These are phyloP conservation scores for Drosophila carrolli DNA, from an alignment of 1,140 invertebrate genomes.

Conservation along the genomic window DNA sequence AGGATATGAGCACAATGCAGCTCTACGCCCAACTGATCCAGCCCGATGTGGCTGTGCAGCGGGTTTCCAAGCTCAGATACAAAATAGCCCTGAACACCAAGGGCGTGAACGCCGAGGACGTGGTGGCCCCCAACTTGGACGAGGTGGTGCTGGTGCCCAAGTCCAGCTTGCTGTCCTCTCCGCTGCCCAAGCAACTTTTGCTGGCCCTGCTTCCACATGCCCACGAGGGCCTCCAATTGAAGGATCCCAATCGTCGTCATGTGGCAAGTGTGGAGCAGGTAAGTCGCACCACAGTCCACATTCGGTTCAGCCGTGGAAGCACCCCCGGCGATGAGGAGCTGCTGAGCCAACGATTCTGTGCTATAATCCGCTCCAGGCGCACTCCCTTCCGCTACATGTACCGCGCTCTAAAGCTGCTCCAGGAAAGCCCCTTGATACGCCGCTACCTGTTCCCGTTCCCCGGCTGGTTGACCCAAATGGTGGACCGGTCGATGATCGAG, in stretches of 20 bases:
- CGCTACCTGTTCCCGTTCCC: slow-evolving; percentile 67
- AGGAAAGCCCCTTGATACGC: slow-evolving; percentile 34
- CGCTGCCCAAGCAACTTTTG: slow-evolving; percentile 26
- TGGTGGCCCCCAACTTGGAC: slow-evolving; percentile 53
- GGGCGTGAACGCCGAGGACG: slow-evolving; percentile 43
- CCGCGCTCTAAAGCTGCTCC: slow-evolving; percentile 62
- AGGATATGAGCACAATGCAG: slow-evolving; percentile 58
- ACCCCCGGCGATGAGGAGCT: neutral
- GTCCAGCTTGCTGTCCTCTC: slow-evolving; percentile 39
- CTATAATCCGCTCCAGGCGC: slow-evolving; percentile 67
- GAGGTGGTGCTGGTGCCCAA: slow-evolving; percentile 68
- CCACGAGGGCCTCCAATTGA: slow-evolving; percentile 27
- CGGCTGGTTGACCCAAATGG: slow-evolving; percentile 17
- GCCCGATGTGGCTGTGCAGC: slow-evolving; percentile 19
- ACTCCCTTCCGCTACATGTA: slow-evolving; percentile 53
- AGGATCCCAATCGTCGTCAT: slow-evolving; percentile 33
- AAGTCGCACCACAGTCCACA: slow-evolving; percentile 18
- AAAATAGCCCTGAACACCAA: neutral
- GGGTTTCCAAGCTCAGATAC: slow-evolving; percentile 3
- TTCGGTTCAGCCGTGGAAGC: slow-evolving; percentile 22
- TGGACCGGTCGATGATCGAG: neutral
- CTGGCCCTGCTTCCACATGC: slow-evolving; percentile 47
- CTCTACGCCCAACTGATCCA: slow-evolving; percentile 47
- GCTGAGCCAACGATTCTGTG: slow-evolving; percentile 15
- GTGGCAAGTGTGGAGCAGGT: slow-evolving; percentile 53